phyloP scores from a whole-genome alignment of 1,140 invertebrate genomes.

The Aethina tumida region DNA sequence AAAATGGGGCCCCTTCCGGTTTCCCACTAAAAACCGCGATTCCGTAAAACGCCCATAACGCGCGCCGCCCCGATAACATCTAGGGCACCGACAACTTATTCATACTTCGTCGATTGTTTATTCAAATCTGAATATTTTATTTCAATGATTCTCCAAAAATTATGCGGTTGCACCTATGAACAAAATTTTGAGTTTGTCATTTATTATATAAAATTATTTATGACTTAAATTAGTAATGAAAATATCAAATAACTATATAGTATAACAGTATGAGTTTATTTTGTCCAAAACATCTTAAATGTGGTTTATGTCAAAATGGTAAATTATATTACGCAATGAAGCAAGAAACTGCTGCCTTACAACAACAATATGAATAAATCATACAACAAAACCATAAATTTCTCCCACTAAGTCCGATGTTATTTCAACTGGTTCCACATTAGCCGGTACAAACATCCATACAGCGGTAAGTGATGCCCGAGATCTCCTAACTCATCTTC shows the following conservation, averaged over 20 bases:
- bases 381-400: neutral
- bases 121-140: conserved; percentile 1
- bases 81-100: neutral
- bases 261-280: too few relatives aligned
- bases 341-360: neutral
- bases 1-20: conserved; percentile 11
- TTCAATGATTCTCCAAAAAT: neutral
- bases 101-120: neutral
- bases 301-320: too few relatives aligned
- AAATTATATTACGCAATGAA: too few relatives aligned
- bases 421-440: neutral
- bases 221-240: too few relatives aligned
- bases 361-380: neutral
- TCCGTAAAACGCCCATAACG: conserved; percentile 6
- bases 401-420: neutral
- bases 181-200: neutral
- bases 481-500: neutral
- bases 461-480: neutral
- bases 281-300: too few relatives aligned
- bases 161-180: neutral
- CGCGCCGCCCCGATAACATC: conserved; percentile 7
- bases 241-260: too few relatives aligned
- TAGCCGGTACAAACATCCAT: neutral
- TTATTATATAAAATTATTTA: too few relatives aligned
- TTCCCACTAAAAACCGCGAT: conserved; percentile 14